Percentiles rank a stretch among this genome's conserved stretches.
Conservation (phyloP, 2,113 vertebrate species). For the Indicator maculatus region DNA sequence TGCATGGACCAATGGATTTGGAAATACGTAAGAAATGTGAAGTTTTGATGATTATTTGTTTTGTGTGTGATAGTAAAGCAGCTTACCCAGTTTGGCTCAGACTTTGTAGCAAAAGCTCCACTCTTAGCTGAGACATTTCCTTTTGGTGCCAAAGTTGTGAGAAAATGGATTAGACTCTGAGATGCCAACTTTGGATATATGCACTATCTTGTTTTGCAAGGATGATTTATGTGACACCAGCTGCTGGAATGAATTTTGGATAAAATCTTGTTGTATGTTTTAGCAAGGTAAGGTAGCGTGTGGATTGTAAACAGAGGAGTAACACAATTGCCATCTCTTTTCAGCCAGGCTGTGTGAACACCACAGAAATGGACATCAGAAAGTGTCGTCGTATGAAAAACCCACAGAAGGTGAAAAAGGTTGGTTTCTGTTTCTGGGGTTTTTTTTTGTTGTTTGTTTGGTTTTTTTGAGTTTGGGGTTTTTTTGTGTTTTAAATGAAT, state of each 20-base stretch:
- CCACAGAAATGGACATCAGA: slow-evolving; percentile 97
- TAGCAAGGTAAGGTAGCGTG: background rate
- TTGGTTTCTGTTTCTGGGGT: slow-evolving; percentile 28
- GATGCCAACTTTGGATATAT: background rate
- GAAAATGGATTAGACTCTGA: background rate
- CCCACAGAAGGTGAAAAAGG: slow-evolving; percentile 96
- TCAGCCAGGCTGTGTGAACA: slow-evolving; percentile 97
- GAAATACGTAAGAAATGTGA: background rate
- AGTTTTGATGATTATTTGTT: background rate
- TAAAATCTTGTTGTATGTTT: background rate
- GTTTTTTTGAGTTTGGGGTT: too few species aligned
- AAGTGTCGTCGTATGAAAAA: slow-evolving; percentile 95
- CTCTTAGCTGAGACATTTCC: background rate
- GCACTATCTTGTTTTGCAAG: background rate
- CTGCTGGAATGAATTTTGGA: background rate
- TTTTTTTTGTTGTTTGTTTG: too few species aligned
- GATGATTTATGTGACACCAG: background rate
- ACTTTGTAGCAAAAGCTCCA: background rate
- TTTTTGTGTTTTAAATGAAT: background rate
- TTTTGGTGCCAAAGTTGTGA: background rate
- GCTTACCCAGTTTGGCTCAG: background rate
- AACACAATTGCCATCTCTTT: background rate
- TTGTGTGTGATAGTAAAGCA: background rate
- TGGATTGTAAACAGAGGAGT: background rate
- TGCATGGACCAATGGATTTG: background rate